These are phyloP conservation scores for Nephrotoma guestfalica DNA, from an alignment of 2,888 invertebrate species.

Conservation along the genomic window DNA sequence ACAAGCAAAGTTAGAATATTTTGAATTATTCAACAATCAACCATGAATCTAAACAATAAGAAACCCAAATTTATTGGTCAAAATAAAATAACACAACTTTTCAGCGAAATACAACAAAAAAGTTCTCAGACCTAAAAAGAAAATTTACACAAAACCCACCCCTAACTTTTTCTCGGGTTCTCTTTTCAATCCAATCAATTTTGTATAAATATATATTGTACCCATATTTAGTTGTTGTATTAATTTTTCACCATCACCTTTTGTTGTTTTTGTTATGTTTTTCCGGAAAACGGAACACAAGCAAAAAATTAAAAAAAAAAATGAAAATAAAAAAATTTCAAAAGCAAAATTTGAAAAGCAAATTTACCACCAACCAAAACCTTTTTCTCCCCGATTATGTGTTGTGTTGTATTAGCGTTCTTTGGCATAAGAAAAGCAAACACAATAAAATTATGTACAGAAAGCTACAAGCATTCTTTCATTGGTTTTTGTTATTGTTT, in stretches of 20 bases:
- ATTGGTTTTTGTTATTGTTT: background rate
- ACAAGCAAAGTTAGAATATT: background rate
- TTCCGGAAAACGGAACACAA: background rate
- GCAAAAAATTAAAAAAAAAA: no score
- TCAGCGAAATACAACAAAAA: background rate
- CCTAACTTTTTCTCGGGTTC: background rate
- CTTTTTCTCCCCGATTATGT: background rate
- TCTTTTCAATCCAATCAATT: background rate
- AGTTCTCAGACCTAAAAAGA: background rate
- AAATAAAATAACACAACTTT: background rate
- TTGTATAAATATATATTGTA: background rate
- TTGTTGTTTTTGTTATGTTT: background rate
- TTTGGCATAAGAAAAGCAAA: background rate
- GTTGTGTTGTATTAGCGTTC: background rate
- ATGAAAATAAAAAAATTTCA: no score
- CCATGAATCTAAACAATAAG: background rate
- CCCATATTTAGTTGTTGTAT: background rate
- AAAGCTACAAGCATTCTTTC: background rate
- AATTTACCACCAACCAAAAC: background rate
- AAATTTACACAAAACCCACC: background rate
- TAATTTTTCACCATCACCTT: background rate
- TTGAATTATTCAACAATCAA: background rate
- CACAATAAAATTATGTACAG: background rate
- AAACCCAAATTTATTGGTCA: background rate
- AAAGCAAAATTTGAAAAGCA: background rate